Evolutionary conservation across 2,113 vertebrate species (phyloP), one percentile per base, ranked within the genome.

Genomic region (Pipra filicauda): DNA sequence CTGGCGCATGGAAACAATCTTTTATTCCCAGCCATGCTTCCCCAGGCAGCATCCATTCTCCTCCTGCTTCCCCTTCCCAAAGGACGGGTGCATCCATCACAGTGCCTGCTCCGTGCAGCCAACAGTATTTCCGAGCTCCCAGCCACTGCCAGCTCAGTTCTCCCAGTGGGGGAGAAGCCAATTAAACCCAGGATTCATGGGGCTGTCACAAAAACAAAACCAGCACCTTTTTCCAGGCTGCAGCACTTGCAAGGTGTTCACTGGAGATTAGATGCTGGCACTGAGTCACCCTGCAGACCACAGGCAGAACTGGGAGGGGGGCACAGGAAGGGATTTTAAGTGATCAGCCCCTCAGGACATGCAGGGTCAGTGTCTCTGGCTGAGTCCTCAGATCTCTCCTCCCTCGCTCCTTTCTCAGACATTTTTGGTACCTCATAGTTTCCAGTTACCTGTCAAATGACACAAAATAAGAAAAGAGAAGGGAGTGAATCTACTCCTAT

Each of bases 71-170:
- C 26, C n/a, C 17, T 28, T 62, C 58, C 57, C 46, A 61, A n/a
- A 69, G 35, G 35, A 26, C 0, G 5, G 33, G 55, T 35, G 28
- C 2, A 0, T 37, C 46, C 41, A 79, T 44, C 15, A 2, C 33
- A 35, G 16, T 5, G 8, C 27, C 20, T 8, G 1, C 24, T 81
- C 57, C 44, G 15, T 23, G 33, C 61, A 46, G 44, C 49, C 3
- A 8, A 8, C 18, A 33, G 55, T 7, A 43, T 6, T 23, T 11
- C 31, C 55, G 30, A 49, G 24, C 33, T 49, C 28, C 55, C 35
- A 46, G 49, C 12, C 46, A 19, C 59, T 65, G 57, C 48, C 35
- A 33, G 37, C 48, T 49, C 35, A 1, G 6, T 23, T 62, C 31
- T 81, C 66, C 67, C 66, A 33, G 27, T 13, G 35, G 21, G 15